These are phyloP conservation scores for Xiphophorus birchmanni DNA, from an alignment of 2,797 vertebrate species.

Conservation along the genomic window DNA sequence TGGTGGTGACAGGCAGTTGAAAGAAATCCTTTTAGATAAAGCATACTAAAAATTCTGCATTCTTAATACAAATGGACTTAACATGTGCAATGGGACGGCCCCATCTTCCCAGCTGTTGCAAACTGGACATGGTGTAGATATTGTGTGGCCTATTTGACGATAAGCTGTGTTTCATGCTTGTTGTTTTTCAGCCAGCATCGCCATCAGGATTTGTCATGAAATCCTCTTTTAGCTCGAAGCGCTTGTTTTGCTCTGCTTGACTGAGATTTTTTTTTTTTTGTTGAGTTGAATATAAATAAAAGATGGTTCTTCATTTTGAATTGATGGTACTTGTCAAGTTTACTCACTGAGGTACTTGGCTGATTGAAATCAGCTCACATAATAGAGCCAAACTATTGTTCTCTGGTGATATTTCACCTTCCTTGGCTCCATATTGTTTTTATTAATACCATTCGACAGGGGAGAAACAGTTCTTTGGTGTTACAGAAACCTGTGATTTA, in stretches of 20 bases:
- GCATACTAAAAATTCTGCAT: not conserved
- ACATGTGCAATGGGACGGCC: conserved; percentile 28
- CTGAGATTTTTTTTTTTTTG: not conserved
- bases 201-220: conserved; percentile 61
- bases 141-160: conserved; percentile 57
- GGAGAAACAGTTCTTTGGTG: not conserved
- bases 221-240: conserved; percentile 49
- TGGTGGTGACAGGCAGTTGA: not conserved
- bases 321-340: conserved; percentile 15
- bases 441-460: conserved; percentile 3
- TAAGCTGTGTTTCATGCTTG: conserved; percentile 55
- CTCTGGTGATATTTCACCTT: conserved; percentile 8
- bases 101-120: conserved; percentile 8
- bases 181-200: conserved; percentile 47
- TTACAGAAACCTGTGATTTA: conserved; percentile 19
- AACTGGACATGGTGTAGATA: conserved; percentile 9
- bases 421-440: conserved; percentile 1
- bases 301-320: conserved; percentile 10
- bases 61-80: not conserved
- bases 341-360: conserved; percentile 3
- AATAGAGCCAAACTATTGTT: not conserved
- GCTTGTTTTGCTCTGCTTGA: conserved; percentile 5
- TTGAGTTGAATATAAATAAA: not conserved
- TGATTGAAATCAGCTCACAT: conserved; percentile 20
- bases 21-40: not conserved